Evolutionary conservation across 23 tunicate genomes (phyloP), one percentile per base, ranked within the genome.

Genomic region (Clavelina lepadiformis): DNA sequence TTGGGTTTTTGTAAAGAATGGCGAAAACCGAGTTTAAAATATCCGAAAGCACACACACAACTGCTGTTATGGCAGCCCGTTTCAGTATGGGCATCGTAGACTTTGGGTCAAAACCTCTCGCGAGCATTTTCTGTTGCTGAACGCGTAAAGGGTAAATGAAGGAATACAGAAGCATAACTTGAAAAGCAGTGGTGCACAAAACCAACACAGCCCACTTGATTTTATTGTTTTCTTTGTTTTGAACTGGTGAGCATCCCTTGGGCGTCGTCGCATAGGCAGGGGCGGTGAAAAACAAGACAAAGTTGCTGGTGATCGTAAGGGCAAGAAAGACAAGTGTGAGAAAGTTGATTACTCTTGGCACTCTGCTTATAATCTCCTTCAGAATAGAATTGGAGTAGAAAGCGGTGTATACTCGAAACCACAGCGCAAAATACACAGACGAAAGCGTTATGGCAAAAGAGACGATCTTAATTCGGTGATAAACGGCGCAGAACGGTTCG

Each of bases 391-490:
- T 59, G 33, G 45, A 51, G 56, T 72, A 72, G 28, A 72, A 72
- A 2, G 57, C 78, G 13, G 78, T 58, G 24, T 58, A 72, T 1
- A 72, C 57, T 24, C 78, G 56, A 31, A 28, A 58, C 78, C 78
- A 72, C 5, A 72, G 68, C 28, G 78, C 51, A 20, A 59, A 44
- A 59, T 72, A 72, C 15, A 28, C 67, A 23, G 49, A 72, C 5
- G 46, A 29, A 5, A 59, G 34, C 13, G 67, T 32, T 1, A 44
- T 44, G 6, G 56, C 78, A 31, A 36, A 72, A n/a, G 35, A 34
- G 3, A 59, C 31, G 7, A 56, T 59, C 58, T 72, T 72, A 19
- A 72, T 59, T 29, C 67, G 67, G 38, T 72, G 67, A 30, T 72
- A 72, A 21, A 72, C 21, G 2, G 47, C 11, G 57, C 78, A 72